Base-by-base conservation (phyloP, 2,113 vertebrate genomes). In the Zosterops borbonicus region DNA sequence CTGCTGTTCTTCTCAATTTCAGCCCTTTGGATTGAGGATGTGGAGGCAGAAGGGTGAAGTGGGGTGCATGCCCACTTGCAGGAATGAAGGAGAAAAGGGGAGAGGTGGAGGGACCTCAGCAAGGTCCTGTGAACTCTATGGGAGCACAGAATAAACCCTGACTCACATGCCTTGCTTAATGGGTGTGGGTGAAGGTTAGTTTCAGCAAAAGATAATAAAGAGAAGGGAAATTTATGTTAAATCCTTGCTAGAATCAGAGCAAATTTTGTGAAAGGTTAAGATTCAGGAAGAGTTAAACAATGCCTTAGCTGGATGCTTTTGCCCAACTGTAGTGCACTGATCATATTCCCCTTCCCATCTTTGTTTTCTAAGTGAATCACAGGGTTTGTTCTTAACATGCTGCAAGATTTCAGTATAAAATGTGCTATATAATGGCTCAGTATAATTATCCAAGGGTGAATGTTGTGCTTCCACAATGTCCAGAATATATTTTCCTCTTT, bases 21-120 rank as follows among this genome's bases (percentile, higher is more conserved):
- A 80, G 19, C 18, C 13, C 31, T 47, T 9, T 1, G 3, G 27
- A 31, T 11, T 63, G 25, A 56, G 56, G 25, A 23, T 56, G 5
- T 33, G 24, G 31, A 9, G 71, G 12, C 25, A 80, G 59, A 41
- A 33, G 46, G 76, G 3, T 18, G 52, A 77, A 59, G 33, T 33
- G 39, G 8, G 4, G 4, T 44, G 3, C 1, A 1, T 37, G 9
- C 13, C 23, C 8, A 5, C 7, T 63, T 58, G 15, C 18, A 33
- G 0, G 0, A 19, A 12, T 49, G 47, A 77, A 9, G 0, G 2
- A 46, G 50, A 10, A 70, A 39, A 65, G 4, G 7, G 25, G 39
- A 81, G 46, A 23, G 19, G 4, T 31, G 35, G 35, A 19, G 17
- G 49, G 47, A 50, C 19, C 8, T 78, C 4, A 4, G 6, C 49